Base-by-base conservation (phyloP, 1,140 invertebrate genomes). In the Bombus balteatus region DNA sequence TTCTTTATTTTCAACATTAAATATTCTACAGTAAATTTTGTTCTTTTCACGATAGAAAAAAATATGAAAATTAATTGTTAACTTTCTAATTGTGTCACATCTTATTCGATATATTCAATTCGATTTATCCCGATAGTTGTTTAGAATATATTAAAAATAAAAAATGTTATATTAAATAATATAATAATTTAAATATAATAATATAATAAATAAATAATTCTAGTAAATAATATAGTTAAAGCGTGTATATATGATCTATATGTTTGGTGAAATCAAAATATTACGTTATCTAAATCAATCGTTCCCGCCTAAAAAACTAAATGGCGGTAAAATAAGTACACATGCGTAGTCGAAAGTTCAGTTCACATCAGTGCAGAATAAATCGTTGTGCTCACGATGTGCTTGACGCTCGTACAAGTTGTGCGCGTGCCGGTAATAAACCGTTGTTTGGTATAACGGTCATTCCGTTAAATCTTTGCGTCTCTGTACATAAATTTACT, bases 341-440 rank as follows among this genome's bases (percentile, higher is more conserved):
- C 85, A 43, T 73, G 85, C 85, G 81, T 34, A 41, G 1, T 18
- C n/a, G 13, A 62, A n/a, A 43, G 81, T 73, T 37, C 66, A 41
- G 74, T 78, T 83, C 85, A 87, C 81, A 87, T 84, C 43, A 9
- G 15, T 83, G 65, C 73, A 59, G 9, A 9, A 41, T 43, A 43
- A n/a, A n/a, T 72, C 68, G 43, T 68, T 75, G 84, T 73, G 43
- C 39, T 77, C 75, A 43, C 57, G 81, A 66, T 87, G 81, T 79
- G 70, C 79, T 84, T 39, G 73, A 86, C 80, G 81, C 82, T 85
- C 57, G 53, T 66, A 85, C 74, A 68, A 87, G 76, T 84, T 70
- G 70, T 47, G 80, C 59, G 82, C 82, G 76, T 85, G 82, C 86
- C 86, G 86, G 86, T 85, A 85, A 80, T 87, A 87, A 85, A 79